Conservation (phyloP, 2,113 vertebrate genomes). For the Calyptommatus sinebrachiatus region DNA sequence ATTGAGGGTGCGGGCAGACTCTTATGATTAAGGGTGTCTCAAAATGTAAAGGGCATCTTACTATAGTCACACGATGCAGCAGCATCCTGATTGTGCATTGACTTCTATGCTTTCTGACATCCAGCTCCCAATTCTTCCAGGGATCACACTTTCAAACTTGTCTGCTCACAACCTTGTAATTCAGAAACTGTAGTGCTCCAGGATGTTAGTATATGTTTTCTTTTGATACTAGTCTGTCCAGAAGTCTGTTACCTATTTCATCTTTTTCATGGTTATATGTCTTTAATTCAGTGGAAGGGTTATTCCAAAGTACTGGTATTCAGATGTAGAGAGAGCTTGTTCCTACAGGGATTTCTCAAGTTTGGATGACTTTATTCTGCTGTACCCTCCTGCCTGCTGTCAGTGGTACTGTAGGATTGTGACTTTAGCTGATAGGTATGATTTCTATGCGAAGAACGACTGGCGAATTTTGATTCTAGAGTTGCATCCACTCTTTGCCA, state of each 20-base stretch:
- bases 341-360: not conserved
- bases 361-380: not conserved
- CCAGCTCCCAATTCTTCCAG: too few relatives aligned
- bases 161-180: too few relatives aligned
- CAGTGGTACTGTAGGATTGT: not conserved
- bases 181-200: not conserved
- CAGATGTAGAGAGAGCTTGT: not conserved
- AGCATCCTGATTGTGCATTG: too few relatives aligned
- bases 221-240: not conserved
- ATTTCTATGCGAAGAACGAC: not conserved
- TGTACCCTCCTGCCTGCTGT: not conserved
- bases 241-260: too few relatives aligned
- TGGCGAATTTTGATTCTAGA: too few relatives aligned
- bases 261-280: not conserved
- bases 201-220: not conserved
- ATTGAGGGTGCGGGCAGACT: too few relatives aligned
- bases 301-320: not conserved
- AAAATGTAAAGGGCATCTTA: too few relatives aligned
- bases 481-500: too few relatives aligned
- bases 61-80: too few relatives aligned
- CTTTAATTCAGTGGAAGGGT: not conserved
- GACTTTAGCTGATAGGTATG: not conserved
- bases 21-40: too few relatives aligned
- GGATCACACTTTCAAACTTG: too few relatives aligned
- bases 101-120: too few relatives aligned